Percentiles rank a stretch among this genome's conserved stretches.
phyloP scores from a whole-genome alignment of 2,113 vertebrate species.

The Xenopus borealis region DNA sequence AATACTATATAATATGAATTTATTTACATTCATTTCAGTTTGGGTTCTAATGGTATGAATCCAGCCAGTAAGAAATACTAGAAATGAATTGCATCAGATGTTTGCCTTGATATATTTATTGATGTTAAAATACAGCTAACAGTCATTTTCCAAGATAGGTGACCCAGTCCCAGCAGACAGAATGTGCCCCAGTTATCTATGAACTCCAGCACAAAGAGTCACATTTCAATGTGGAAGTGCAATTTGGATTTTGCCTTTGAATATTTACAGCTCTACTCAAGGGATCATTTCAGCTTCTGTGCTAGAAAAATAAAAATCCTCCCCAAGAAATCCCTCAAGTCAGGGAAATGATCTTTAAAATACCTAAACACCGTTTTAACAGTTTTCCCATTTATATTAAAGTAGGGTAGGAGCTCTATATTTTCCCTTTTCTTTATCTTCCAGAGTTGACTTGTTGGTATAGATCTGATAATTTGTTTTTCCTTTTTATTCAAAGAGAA shows the following conservation, averaged over 20 bases:
- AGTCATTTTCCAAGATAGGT: conserved; percentile 1
- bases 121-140: not conserved
- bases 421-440: no score
- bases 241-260: conserved; percentile 3
- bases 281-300: not conserved
- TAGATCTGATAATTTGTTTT: no score
- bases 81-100: not conserved
- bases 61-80: not conserved
- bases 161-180: not conserved
- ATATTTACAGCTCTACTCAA: not conserved
- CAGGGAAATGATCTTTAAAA: not conserved
- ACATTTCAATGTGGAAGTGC: not conserved
- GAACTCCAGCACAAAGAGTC: not conserved
- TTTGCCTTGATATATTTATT: not conserved
- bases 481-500: no score
- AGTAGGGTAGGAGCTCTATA: not conserved
- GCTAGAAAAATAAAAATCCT: not conserved
- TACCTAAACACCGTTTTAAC: not conserved
- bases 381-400: not conserved
- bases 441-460: no score
- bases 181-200: conserved; percentile 1
- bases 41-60: no score
- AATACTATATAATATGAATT: no score
- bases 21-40: no score
- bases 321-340: not conserved